Conservation (phyloP, 2,888 invertebrate genomes). For the Antheraea assamensis region DNA sequence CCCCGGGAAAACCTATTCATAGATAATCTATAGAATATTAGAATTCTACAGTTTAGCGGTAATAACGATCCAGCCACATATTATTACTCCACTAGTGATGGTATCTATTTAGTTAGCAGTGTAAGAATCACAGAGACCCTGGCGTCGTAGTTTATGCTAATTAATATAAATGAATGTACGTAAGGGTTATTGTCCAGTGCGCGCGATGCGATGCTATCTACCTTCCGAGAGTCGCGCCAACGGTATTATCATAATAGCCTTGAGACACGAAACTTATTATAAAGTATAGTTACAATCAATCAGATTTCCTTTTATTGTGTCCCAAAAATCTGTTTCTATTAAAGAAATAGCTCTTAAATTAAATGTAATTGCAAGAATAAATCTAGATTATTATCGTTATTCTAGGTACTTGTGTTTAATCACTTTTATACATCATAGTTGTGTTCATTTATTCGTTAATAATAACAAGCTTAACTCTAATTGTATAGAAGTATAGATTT, state of each 20-base stretch:
- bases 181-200: constrained; percentile 79
- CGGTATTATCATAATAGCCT: constrained; percentile 73
- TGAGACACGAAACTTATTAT: constrained; percentile 73
- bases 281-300: constrained; percentile 64
- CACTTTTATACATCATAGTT: not conserved
- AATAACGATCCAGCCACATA: not conserved
- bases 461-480: not conserved
- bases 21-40: too few species aligned
- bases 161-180: constrained; percentile 70
- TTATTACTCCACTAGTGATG: not conserved
- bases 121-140: constrained; percentile 17
- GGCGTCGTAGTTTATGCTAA: constrained; percentile 52
- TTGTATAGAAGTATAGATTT: not conserved
- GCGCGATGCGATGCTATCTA: constrained; percentile 77
- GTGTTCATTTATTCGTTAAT: not conserved
- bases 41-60: too few species aligned
- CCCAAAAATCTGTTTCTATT: constrained; percentile 35
- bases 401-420: not conserved
- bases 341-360: constrained; percentile 5
- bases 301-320: constrained; percentile 62
- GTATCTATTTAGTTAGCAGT: not conserved
- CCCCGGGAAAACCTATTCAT: too few species aligned
- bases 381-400: constrained; percentile 5
- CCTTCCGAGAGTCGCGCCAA: constrained; percentile 75
- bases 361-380: constrained; percentile 12